Conservation (phyloP, 1,140 invertebrate species). For the Bombus haemorrhoidalis region DNA sequence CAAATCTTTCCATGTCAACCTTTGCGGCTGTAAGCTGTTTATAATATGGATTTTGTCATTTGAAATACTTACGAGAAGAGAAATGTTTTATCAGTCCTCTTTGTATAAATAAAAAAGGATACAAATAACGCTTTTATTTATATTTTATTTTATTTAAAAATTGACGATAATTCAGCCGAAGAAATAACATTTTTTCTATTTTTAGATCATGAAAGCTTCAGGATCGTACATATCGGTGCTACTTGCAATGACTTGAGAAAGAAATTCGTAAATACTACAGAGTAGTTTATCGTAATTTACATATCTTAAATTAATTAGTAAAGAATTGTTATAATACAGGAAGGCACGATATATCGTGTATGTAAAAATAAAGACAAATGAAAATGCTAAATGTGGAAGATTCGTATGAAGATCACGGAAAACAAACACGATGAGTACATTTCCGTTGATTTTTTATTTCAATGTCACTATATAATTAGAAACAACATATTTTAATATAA, state of each 20-base stretch:
- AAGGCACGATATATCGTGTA: background rate
- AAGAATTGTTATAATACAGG: background rate
- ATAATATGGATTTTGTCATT: background rate
- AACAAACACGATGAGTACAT: background rate
- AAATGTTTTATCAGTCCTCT: no score
- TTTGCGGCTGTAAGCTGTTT: slow-evolving; percentile 51
- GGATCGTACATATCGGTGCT: background rate
- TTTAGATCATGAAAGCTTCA: slow-evolving; percentile 10
- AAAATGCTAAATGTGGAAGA: background rate
- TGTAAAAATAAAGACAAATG: background rate
- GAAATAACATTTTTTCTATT: background rate
- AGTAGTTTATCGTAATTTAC: no score
- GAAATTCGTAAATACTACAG: background rate
- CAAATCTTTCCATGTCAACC: slow-evolving; percentile 46
- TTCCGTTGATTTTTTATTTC: background rate
- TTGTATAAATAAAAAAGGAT: no score
- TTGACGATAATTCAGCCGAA: background rate
- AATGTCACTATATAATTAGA: background rate
- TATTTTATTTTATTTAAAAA: no score
- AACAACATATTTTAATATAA: background rate
- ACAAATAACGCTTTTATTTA: no score
- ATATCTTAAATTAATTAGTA: no score
- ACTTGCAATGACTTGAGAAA: background rate
- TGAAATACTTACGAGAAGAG: background rate
- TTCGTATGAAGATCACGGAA: background rate